Evolutionary conservation across 2,113 vertebrate genomes (phyloP).

Genomic region (Gorilla gorilla): DNA sequence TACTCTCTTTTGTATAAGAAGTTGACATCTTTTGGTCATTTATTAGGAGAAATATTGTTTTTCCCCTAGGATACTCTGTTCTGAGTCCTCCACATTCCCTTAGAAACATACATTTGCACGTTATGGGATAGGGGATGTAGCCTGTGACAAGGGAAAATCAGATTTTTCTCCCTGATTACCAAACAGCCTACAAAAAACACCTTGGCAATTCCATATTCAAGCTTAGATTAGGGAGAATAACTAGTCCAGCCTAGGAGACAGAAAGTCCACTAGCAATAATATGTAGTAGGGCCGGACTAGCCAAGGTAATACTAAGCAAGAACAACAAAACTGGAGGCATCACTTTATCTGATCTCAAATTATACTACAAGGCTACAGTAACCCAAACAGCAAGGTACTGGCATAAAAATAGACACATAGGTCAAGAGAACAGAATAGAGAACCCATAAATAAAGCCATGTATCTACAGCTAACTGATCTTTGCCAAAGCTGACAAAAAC

Average conservation of each 20-base stretch:
- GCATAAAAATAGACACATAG: background rate
- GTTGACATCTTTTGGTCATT: background rate
- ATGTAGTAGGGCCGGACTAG: background rate
- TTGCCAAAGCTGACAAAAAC: background rate
- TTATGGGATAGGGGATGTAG: background rate
- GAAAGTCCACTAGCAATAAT: background rate
- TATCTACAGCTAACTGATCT: background rate
- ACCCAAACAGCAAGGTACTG: background rate
- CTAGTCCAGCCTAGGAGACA: background rate
- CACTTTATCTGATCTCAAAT: background rate
- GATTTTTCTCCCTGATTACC: background rate
- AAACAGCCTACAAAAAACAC: background rate
- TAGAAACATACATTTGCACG: conserved; percentile 28
- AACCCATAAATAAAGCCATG: background rate
- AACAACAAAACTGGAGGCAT: background rate
- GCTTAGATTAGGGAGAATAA: background rate
- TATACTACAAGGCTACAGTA: background rate
- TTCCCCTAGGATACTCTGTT: background rate
- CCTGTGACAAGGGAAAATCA: background rate
- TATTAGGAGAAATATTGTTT: conserved; percentile 29
- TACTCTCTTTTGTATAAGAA: conserved; percentile 1
- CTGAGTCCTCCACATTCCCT: background rate
- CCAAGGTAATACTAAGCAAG: background rate
- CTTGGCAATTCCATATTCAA: background rate
- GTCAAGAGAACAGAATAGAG: background rate